phyloP scores from a whole-genome alignment of 2,888 invertebrate species.

The Hesperia comma region DNA sequence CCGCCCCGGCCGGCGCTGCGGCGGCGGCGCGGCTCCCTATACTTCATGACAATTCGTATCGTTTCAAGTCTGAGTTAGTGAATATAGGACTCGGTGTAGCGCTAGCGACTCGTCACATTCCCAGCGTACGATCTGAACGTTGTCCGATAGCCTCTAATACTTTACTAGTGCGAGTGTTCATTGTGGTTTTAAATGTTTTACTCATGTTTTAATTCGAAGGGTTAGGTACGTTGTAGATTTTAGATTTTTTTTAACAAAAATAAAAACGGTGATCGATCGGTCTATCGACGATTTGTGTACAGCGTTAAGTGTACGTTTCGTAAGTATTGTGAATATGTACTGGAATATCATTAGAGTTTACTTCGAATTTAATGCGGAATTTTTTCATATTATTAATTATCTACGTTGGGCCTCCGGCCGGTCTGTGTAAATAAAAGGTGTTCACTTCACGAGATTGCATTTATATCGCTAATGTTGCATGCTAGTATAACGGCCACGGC shows the following conservation, averaged over 20 bases:
- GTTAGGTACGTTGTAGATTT: conserved; percentile 60
- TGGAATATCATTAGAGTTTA: conserved; percentile 78
- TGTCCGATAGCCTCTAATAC: conserved; percentile 43
- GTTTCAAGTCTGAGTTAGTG: conserved; percentile 66
- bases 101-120: conserved; percentile 51
- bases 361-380: conserved; percentile 62
- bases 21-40: conserved; percentile 52
- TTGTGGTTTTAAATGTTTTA: conserved; percentile 67
- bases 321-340: conserved; percentile 78
- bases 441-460: conserved; percentile 81
- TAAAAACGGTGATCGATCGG: conserved; percentile 53
- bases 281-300: conserved; percentile 64
- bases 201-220: conserved; percentile 67
- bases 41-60: conserved; percentile 67
- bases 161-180: conserved; percentile 67
- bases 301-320: conserved; percentile 66
- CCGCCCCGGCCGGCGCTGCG: background rate
- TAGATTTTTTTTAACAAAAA: conserved; percentile 68
- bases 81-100: conserved; percentile 51
- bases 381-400: conserved; percentile 58
- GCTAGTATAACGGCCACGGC: conserved; percentile 63
- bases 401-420: conserved; percentile 59
- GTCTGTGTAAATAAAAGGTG: conserved; percentile 77
- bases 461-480: conserved; percentile 79
- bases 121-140: conserved; percentile 45